phyloP scores from a whole-genome alignment of 2,113 vertebrate genomes.

The Leucoraja erinaceus region DNA sequence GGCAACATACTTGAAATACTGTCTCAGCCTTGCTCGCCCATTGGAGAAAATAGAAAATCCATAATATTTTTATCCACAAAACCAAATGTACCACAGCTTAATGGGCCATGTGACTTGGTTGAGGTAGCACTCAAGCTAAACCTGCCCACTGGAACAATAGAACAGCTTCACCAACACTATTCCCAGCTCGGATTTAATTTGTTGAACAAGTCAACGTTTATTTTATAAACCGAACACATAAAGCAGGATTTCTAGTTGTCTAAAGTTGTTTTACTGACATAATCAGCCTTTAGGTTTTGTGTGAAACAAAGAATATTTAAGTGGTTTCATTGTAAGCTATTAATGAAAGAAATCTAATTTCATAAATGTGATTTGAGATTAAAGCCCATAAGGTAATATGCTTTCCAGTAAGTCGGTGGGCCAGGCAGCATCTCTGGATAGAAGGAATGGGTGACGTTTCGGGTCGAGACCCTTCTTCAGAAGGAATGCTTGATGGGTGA shows the following conservation, averaged over 20 bases:
- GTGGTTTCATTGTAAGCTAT: not conserved
- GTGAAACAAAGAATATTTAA: not conserved
- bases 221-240: not conserved
- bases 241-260: not conserved
- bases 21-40: not conserved
- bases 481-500: too few relatives aligned
- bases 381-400: too few relatives aligned
- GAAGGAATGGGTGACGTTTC: too few relatives aligned
- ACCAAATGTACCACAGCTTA: not conserved
- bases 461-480: too few relatives aligned
- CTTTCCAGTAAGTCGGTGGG: too few relatives aligned
- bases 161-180: too few relatives aligned
- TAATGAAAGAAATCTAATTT: not conserved
- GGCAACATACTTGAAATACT: not conserved
- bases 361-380: too few relatives aligned
- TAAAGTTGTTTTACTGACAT: not conserved
- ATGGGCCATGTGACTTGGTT: not conserved
- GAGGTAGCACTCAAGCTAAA: not conserved
- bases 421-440: too few relatives aligned
- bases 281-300: not conserved
- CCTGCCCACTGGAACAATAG: not conserved
- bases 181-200: not conserved
- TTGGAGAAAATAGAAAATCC: not conserved
- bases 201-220: not conserved
- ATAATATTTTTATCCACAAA: not conserved